Base-by-base conservation (phyloP, 2,888 invertebrate genomes). In the Hypomecis punctinalis region DNA sequence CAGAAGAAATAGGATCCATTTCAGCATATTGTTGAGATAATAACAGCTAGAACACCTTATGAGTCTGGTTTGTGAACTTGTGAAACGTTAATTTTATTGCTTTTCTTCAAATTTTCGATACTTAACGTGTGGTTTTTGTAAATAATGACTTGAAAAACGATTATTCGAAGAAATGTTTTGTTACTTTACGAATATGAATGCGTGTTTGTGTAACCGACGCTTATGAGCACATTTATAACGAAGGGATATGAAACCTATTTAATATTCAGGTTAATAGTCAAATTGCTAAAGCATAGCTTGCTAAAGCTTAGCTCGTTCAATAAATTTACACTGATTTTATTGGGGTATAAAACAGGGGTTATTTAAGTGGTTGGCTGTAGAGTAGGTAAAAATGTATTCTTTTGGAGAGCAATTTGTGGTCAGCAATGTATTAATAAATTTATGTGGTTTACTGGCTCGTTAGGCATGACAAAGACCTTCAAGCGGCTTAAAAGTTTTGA, bases 81-180 rank as follows among this genome's bases (percentile, higher is more conserved):
- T 42, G 47, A 37, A 48, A 46, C 23, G 40, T 52, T 47, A 52
- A 56, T 52, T 37, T 35, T 57, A 57, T 63, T 57, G 52, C n/a
- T 47, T 57, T 57, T 58, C 57, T 46, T 43, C 45, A 35, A 56
- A 58, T 53, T 35, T 9, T 48, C 36, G 8, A 37, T 53, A 35
- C 53, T 6, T 33, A 52, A 52, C 46, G 52, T 45, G 57, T 39
- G 49, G 56, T 55, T 39, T 52, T 11, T 57, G 13, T 40, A 52
- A 47, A 58, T 52, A 56, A 62, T 47, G 39, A 57, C 33, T 57
- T 57, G 8, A 56, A 45, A 47, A 57, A 62, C 46, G 45, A 23
- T 52, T 37, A 46, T 37, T 42, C 42, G 36, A 43, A 39, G 4
- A 42, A 52, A 47, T 52, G 62, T 47, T 58, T 58, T 36, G 33